phyloP scores from a whole-genome alignment of 2,888 invertebrate genomes.

The Subacronicta megacephala region DNA sequence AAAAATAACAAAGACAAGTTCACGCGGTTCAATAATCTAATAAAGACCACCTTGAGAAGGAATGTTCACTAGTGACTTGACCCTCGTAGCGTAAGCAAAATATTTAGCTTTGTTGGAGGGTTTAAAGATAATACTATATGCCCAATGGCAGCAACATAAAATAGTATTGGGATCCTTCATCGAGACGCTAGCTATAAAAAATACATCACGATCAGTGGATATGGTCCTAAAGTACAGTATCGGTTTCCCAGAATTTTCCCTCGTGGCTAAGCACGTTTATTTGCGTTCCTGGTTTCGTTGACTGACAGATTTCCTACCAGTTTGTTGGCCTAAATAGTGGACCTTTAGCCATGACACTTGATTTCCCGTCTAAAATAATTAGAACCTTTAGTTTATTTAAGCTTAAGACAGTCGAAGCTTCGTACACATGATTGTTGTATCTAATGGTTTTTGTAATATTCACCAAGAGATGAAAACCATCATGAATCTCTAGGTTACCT shows the following conservation, averaged over 20 bases:
- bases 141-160: neutral
- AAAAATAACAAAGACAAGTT: too few relatives aligned
- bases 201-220: neutral
- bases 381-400: neutral
- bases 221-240: conserved; percentile 1
- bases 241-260: conserved; percentile 4
- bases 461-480: too few relatives aligned
- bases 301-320: neutral
- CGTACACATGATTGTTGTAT: too few relatives aligned
- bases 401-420: too few relatives aligned
- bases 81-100: too few relatives aligned
- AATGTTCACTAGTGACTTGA: too few relatives aligned
- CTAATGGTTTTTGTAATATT: too few relatives aligned
- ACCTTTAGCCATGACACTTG: neutral
- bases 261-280: conserved; percentile 23
- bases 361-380: neutral
- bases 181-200: neutral
- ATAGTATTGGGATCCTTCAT: neutral
- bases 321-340: neutral
- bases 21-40: too few relatives aligned
- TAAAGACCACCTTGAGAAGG: too few relatives aligned
- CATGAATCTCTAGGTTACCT: too few relatives aligned
- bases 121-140: neutral
- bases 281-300: conserved; percentile 9
- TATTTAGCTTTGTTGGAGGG: neutral